phyloP scores from a whole-genome alignment of 2,888 invertebrate genomes.

The Nephrocerus scutellatus region DNA sequence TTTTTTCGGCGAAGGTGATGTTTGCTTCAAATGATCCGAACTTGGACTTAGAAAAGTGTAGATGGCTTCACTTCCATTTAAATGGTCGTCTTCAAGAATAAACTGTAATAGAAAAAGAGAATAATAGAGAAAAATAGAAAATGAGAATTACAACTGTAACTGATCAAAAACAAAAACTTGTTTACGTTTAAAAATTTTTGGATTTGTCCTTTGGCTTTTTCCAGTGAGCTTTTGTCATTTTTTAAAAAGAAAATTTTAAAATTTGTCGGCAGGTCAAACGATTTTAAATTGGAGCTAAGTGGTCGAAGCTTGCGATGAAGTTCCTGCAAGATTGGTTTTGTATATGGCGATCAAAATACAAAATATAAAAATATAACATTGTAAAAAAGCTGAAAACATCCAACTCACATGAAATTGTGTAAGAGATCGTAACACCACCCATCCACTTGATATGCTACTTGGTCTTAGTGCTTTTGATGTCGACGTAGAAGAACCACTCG shows the following conservation, averaged over 20 bases:
- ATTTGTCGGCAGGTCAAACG: conserved; percentile 74
- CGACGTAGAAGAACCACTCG: conserved; percentile 11
- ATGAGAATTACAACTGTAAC: not conserved
- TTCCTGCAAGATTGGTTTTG: conserved; percentile 57
- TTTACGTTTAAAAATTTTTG: conserved; percentile 80
- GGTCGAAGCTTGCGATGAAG: conserved; percentile 77
- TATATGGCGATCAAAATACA: not conserved
- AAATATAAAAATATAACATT: conserved; percentile 3
- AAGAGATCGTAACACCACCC: conserved; percentile 59
- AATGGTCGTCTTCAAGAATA: conserved; percentile 76
- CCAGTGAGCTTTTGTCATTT: conserved; percentile 69
- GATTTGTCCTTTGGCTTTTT: conserved; percentile 74
- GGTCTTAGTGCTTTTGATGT: conserved; percentile 46
- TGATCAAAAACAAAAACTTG: conserved; percentile 3
- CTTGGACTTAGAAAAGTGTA: conserved; percentile 89
- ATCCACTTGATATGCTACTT: conserved; percentile 56
- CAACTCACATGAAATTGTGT: conserved; percentile 55
- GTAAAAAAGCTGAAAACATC: not conserved
- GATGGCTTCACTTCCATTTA: conserved; percentile 82
- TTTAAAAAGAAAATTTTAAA: conserved; percentile 78
- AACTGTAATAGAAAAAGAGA: conserved; percentile 52
- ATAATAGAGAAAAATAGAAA: not conserved
- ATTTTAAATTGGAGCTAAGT: conserved; percentile 72
- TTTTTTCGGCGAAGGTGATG: conserved; percentile 72
- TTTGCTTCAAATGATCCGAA: conserved; percentile 78